Base-by-base conservation (phyloP, 2,797 vertebrate species). In the Brotula barbata region DNA sequence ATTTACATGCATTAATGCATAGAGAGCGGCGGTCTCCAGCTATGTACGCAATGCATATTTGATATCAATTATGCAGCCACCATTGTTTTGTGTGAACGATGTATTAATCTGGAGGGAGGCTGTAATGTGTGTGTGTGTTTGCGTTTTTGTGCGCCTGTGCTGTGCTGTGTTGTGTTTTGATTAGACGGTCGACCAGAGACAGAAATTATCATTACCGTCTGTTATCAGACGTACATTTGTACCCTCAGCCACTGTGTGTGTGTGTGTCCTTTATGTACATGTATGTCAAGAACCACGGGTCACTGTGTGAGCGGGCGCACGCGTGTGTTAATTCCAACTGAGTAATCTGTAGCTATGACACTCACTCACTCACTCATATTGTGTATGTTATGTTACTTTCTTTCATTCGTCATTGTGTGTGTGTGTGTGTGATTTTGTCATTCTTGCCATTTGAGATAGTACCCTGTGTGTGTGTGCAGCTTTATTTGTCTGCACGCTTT, bases 131-230 rank as follows among this genome's bases (percentile, higher is more conserved):
- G 23, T 51, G 23, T 51, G 56, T 71, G 15, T 48, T 23, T 58
- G 39, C 31, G 47, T 66, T 64, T 54, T 45, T 37, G 45, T 63
- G 46, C 42, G 40, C 31, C 33, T 68, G 67, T 60, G 28, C 42
- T 25, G 37, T 22, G 37, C 21, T 51, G 50, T 17, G 20, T 11
- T 44, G 47, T 44, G 23, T 53, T 79, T 75, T 77, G 81, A 86
- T 87, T 79, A 73, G 63, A 81, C 65, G 61, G 73, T 74, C 57
- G 75, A 82, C 79, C 20, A 22, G 79, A 77, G 85, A 84, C 69
- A 53, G 46, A 74, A 71, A 77, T 58, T 78, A 77, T 83, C 82
- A 78, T 83, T 73, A 79, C 75, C 85, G 85, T 86, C 81, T 87
- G 84, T 83, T 80, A 69, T 68, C 62, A 62, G 60, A 71, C 6